A percentile compares a stretch with the other conserved stretches of the same genome.
These are phyloP conservation scores for Bombus ignitus DNA, from an alignment of 1,140 invertebrate species.

Conservation along the genomic window DNA sequence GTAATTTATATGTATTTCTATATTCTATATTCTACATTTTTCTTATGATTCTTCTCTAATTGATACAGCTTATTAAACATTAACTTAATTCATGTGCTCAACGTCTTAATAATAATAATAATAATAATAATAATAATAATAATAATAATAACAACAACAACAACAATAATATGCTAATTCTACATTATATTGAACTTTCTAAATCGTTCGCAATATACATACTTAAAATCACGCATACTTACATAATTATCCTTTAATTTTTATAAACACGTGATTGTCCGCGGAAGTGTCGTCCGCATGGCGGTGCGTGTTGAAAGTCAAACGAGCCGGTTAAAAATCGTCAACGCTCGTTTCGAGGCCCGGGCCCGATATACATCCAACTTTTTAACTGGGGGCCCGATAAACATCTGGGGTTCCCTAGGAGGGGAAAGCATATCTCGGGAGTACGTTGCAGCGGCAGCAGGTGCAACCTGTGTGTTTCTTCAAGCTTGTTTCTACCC, in stretches of 20 bases:
- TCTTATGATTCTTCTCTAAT: too few relatives aligned
- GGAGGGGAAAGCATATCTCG: conserved; percentile 36
- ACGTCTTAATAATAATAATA: too few relatives aligned
- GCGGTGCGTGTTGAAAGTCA: conserved; percentile 3
- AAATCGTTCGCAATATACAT: not conserved
- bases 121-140: too few relatives aligned
- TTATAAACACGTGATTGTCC: not conserved
- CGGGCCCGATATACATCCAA: conserved; percentile 1
- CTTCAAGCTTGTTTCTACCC: conserved; percentile 42
- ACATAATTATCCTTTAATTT: not conserved
- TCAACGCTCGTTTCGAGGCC: not conserved
- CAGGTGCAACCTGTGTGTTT: conserved; percentile 60
- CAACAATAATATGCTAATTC: not conserved
- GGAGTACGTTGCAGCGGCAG: conserved; percentile 6
- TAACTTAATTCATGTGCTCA: too few relatives aligned
- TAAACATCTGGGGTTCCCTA: conserved; percentile 30
- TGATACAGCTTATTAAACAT: too few relatives aligned
- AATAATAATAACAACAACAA: too few relatives aligned
- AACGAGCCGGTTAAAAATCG: conserved; percentile 12
- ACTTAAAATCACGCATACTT: not conserved
- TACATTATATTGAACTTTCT: not conserved
- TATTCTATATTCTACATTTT: too few relatives aligned
- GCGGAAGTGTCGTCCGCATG: not conserved
- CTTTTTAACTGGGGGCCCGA: conserved; percentile 17
- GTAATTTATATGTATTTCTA: too few relatives aligned